These are phyloP conservation scores for Scolopax bukidnonensis DNA, from an alignment of 2,797 vertebrate genomes.

Conservation along the genomic window DNA sequence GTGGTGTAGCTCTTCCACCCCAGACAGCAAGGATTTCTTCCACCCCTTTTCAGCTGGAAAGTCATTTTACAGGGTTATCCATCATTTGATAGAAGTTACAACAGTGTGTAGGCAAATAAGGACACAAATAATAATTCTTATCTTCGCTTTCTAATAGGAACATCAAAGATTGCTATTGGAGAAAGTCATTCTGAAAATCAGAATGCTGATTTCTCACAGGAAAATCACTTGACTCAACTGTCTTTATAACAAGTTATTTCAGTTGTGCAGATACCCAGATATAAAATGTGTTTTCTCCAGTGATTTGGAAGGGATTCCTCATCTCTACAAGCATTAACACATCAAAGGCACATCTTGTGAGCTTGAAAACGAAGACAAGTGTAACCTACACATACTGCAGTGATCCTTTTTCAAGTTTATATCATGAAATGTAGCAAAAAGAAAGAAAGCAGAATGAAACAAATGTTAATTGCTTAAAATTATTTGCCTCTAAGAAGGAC, in stretches of 20 bases:
- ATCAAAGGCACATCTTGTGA: background rate
- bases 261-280: background rate
- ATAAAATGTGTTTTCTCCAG: background rate
- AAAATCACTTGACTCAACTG: background rate
- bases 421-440: background rate
- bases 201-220: background rate
- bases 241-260: background rate
- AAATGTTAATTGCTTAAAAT: background rate
- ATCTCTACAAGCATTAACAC: background rate
- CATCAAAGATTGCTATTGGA: background rate
- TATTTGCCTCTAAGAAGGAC: background rate
- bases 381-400: rapidly evolving
- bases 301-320: background rate
- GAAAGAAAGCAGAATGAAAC: background rate
- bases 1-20: background rate
- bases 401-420: background rate
- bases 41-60: background rate
- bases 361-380: background rate
- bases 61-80: background rate
- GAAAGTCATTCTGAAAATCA: background rate
- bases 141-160: background rate
- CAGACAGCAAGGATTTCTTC: background rate
- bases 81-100: rapidly evolving
- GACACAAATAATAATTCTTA: background rate
- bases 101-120: background rate